Evolutionary conservation across 1,140 invertebrate genomes (phyloP), one percentile per base, ranked within the genome.

Genomic region (Pachypsylla venusta): DNA sequence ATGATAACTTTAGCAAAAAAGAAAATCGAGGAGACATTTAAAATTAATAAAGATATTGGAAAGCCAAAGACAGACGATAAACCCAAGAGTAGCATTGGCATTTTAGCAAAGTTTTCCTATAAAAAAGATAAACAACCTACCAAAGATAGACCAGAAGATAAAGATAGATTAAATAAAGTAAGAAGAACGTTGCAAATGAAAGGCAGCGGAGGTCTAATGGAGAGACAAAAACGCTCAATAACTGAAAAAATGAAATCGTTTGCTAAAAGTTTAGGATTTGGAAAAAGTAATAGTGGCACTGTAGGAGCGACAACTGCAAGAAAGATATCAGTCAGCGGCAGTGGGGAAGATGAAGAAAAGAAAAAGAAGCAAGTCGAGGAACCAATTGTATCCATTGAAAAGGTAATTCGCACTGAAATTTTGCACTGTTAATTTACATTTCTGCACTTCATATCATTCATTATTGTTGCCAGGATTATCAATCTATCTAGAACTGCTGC

Each of bases 221-320:
- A 59, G 20, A 54, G 64, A 39, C 61, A 64, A 39, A 67, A 64
- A 56, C 58, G 64, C 58, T 48, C 60, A 1, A 58, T 67, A 10
- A 66, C 61, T 35, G 66, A 67, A 13, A 61, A 58, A 27, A 54
- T 64, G 25, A 67, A 65, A 61, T 61, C 59, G 5, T 56, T 67
- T 14, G 64, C 63, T 20, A 60, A 65, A 39, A 62, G 54, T 14
- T 61, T 67, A 12, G 65, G 65, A 61, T 54, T 64, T 48, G 42
- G 42, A 7, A 22, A 22, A 5, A 48, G 22, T n/a, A 19, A 4
- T 48, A n/a, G 42, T 5, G 42, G 42, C 16, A 22, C 4, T n/a
- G 30, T 35, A 16, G 30, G 10, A 10, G 30, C 30, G 16, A 48
- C 42, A 5, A 48, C 42, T 22, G 30, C 30, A 35, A 25, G 53